phyloP scores from a whole-genome alignment of 2,113 vertebrate genomes.

The Hippopotamus amphibius region DNA sequence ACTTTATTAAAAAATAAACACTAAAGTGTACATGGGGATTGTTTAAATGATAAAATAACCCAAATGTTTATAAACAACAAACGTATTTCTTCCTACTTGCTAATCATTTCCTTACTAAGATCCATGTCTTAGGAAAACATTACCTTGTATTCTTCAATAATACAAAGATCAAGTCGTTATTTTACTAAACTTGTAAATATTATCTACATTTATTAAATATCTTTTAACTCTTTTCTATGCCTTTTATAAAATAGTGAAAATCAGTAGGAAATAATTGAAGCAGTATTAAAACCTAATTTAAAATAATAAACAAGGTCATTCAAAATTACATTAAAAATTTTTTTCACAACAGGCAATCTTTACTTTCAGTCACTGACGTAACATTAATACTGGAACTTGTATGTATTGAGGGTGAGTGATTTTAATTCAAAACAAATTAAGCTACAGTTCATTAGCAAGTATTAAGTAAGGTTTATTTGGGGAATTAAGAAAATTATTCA shows the following conservation, averaged over 20 bases:
- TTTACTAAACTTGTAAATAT: constrained; percentile 51
- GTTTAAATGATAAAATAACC: neutral
- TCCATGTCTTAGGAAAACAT: neutral
- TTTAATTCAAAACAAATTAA: constrained; percentile 82
- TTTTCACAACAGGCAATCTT: constrained; percentile 72
- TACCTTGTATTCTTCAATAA: neutral
- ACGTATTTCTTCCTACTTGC: neutral
- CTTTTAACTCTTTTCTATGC: neutral
- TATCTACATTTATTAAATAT: neutral
- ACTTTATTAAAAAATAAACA: neutral
- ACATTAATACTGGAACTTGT: constrained; percentile 67
- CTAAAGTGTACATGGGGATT: neutral
- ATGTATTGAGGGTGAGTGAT: neutral
- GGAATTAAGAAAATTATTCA: constrained; percentile 81
- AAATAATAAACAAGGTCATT: constrained; percentile 81
- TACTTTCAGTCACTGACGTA: constrained; percentile 73
- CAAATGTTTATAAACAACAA: neutral
- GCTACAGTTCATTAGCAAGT: constrained; percentile 80
- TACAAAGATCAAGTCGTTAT: neutral
- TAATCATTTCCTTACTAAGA: neutral
- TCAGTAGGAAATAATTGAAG: constrained; percentile 67
- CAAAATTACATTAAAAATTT: neutral
- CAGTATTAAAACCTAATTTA: constrained; percentile 79
- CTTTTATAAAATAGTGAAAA: constrained; percentile 56
- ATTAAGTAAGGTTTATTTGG: constrained; percentile 76